These are phyloP conservation scores for Charina bottae DNA, from an alignment of 2,113 vertebrate species.

Conservation along the genomic window DNA sequence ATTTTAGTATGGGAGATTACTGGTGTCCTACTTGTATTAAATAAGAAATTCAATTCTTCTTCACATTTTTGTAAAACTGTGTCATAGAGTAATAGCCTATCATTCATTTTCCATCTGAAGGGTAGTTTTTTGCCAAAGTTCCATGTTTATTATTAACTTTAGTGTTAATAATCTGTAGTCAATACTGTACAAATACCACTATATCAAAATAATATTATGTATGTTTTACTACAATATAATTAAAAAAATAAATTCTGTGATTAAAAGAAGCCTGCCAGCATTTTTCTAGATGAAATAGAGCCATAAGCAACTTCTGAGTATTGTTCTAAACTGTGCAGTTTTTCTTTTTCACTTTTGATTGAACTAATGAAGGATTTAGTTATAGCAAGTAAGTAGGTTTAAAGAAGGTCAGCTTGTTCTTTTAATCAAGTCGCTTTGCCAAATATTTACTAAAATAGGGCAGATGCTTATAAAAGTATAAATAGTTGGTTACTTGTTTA, in stretches of 20 bases:
- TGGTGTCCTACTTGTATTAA: not conserved
- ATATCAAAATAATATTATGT: not conserved
- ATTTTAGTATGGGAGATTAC: not conserved
- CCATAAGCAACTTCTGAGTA: conserved; percentile 28
- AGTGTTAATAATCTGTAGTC: not conserved
- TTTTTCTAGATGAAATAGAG: conserved; percentile 38
- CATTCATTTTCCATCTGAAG: not conserved
- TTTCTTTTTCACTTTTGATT: conserved; percentile 61
- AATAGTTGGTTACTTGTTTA: conserved; percentile 84
- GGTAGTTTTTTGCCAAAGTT: not conserved
- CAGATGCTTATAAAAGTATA: conserved; percentile 81
- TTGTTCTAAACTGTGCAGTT: conserved; percentile 37
- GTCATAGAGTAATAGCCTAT: not conserved
- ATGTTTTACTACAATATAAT: not conserved
- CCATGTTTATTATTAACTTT: not conserved
- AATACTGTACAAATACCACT: not conserved
- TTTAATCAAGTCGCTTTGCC: conserved; percentile 78
- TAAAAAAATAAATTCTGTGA: not conserved
- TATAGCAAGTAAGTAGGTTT: conserved; percentile 67
- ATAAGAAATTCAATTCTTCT: not conserved
- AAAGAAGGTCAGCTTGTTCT: conserved; percentile 77
- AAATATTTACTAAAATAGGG: conserved; percentile 84
- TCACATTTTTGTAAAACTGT: not conserved
- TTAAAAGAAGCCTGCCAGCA: conserved; percentile 38
- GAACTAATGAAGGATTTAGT: conserved; percentile 68